Conservation (phyloP, 2,113 vertebrate species). For the Pedetes capensis region DNA sequence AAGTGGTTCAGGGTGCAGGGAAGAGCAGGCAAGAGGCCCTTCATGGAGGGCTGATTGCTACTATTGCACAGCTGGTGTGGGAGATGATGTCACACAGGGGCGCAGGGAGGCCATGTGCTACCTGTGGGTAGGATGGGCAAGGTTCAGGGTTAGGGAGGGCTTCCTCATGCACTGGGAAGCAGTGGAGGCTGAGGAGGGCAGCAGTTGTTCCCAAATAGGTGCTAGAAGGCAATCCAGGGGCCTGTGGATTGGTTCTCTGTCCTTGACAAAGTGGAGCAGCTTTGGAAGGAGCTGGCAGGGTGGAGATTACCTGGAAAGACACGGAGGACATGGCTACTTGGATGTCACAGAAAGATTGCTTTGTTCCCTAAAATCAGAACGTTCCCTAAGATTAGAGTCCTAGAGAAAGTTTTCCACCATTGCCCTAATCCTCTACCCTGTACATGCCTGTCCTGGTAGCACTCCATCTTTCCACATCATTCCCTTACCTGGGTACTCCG, state of each 20-base stretch:
- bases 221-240: accelerated
- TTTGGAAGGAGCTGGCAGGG: neutral
- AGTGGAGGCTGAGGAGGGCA: neutral
- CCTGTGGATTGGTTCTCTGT: neutral
- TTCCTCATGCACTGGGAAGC: too few species aligned
- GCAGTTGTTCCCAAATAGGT: neutral
- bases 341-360: too few species aligned
- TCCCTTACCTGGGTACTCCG: neutral
- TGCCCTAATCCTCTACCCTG: neutral
- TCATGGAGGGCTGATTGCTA: neutral
- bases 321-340: neutral
- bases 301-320: neutral
- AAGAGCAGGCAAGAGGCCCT: neutral
- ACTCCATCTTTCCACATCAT: neutral
- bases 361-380: neutral
- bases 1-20: neutral
- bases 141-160: neutral
- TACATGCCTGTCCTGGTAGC: too few species aligned
- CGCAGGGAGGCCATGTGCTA: too few species aligned
- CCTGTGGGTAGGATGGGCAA: neutral
- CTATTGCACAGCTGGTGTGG: neutral
- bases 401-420: neutral
- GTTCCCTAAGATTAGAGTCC: neutral
- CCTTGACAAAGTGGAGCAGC: neutral
- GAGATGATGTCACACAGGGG: neutral